phyloP scores from a whole-genome alignment of 2,797 vertebrate genomes.

The Enteromius afrohamiltoni region DNA sequence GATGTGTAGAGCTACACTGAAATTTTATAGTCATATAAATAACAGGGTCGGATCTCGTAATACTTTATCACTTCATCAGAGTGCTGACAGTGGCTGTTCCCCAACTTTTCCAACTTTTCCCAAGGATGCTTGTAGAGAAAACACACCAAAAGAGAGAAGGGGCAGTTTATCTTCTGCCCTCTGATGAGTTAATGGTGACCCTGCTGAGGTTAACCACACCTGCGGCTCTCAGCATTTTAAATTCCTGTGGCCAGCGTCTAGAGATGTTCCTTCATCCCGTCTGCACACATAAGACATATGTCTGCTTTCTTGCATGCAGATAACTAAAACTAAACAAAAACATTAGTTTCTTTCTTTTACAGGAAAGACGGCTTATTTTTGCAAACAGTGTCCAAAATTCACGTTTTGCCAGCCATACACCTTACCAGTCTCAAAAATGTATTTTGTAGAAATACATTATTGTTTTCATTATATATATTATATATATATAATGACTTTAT shows the following conservation, averaged over 20 bases:
- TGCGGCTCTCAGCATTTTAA: slow-evolving; percentile 56
- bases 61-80: slow-evolving; percentile 37
- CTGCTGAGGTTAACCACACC: slow-evolving; percentile 76
- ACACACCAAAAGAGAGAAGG: slow-evolving; percentile 18
- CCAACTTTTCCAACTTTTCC: slow-evolving; percentile 16
- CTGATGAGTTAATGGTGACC: slow-evolving; percentile 60
- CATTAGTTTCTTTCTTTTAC: not conserved
- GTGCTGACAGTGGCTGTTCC: slow-evolving; percentile 39
- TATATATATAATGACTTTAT: too few relatives aligned
- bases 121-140: slow-evolving; percentile 7
- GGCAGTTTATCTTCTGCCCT: slow-evolving; percentile 37
- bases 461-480: too few relatives aligned
- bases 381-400: not conserved
- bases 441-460: not conserved
- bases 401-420: slow-evolving; percentile 6
- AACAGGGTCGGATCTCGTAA: slow-evolving; percentile 23
- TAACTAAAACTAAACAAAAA: slow-evolving; percentile 8
- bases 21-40: slow-evolving; percentile 8
- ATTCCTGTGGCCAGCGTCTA: slow-evolving; percentile 28
- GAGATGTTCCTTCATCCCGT: slow-evolving; percentile 54
- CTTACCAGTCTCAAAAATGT: not conserved
- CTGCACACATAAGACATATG: slow-evolving; percentile 47
- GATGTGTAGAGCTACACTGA: slow-evolving; percentile 27
- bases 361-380: not conserved
- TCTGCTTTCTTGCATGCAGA: slow-evolving; percentile 10